Conservation (phyloP, 1,140 invertebrate species). For the Drosophila nigromelanica region DNA sequence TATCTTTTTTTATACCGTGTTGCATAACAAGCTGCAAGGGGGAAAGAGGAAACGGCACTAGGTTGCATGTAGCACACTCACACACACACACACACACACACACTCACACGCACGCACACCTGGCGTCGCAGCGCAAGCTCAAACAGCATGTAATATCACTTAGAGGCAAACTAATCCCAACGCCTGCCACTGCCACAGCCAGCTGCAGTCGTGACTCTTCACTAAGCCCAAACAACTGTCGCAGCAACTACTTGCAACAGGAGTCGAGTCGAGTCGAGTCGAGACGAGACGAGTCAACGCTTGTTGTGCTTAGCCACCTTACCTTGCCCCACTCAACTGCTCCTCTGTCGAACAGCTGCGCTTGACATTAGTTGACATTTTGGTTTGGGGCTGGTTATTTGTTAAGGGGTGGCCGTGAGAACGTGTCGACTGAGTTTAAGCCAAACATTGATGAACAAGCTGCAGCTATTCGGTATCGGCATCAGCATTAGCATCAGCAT, state of each 20-base stretch:
- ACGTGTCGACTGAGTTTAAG: constrained; percentile 13
- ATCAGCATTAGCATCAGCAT: constrained; percentile 13
- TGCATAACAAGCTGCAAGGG: constrained; percentile 18
- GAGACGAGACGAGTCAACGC: no score
- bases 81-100: constrained; percentile 10
- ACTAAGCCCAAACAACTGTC: constrained; percentile 28
- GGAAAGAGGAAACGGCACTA: background rate
- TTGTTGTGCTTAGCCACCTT: constrained; percentile 13
- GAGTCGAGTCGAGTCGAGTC: background rate
- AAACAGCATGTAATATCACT: constrained; percentile 67
- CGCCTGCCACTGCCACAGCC: constrained; percentile 24
- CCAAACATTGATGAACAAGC: constrained; percentile 35
- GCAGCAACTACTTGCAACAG: constrained; percentile 1
- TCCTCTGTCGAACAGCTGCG: constrained; percentile 14
- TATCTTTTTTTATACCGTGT: constrained; percentile 1
- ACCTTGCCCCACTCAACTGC: background rate
- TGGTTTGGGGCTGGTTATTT: constrained; percentile 12
- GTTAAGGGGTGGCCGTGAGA: background rate
- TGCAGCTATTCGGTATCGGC: constrained; percentile 19
- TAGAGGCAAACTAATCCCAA: constrained; percentile 62
- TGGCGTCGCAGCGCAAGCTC: constrained; percentile 27
- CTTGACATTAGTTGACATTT: constrained; percentile 50
- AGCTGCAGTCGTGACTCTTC: constrained; percentile 32
- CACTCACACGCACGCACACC: constrained; percentile 19
- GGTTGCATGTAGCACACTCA: constrained; percentile 9